phyloP scores from a whole-genome alignment of 2,888 invertebrate species.

The Euphydryas editha region DNA sequence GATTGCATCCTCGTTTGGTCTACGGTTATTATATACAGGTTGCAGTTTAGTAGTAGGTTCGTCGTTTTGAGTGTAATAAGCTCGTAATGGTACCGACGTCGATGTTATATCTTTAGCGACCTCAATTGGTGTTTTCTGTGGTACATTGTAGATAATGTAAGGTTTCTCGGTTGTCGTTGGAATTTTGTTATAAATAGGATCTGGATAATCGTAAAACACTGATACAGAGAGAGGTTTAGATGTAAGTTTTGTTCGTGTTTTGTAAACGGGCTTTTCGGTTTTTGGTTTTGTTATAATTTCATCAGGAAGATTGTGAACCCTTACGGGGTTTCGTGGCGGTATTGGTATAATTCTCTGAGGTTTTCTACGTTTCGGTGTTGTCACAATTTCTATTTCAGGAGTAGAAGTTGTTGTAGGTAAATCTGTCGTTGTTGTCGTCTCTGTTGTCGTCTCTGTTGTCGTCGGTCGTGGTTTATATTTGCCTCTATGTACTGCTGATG shows the following conservation, averaged over 20 bases:
- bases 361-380: conserved; percentile 68
- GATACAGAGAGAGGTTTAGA: conserved; percentile 78
- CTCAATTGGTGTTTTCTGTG: conserved; percentile 64
- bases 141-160: conserved; percentile 78
- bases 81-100: conserved; percentile 85
- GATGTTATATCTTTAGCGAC: conserved; percentile 77
- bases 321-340: conserved; percentile 73
- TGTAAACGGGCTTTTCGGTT: conserved; percentile 74
- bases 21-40: conserved; percentile 71
- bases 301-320: conserved; percentile 71
- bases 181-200: conserved; percentile 69
- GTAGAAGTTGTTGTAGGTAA: conserved; percentile 71
- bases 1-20: conserved; percentile 73
- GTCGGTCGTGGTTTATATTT: conserved; percentile 73
- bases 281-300: conserved; percentile 68
- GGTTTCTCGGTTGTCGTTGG: conserved; percentile 77
- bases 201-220: conserved; percentile 77
- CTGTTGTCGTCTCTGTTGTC: conserved; percentile 64
- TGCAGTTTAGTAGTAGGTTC: conserved; percentile 81
- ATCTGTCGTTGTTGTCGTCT: conserved; percentile 71
- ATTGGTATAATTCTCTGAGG: conserved; percentile 64
- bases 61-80: conserved; percentile 83
- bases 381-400: conserved; percentile 68
- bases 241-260: conserved; percentile 77
- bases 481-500: conserved; percentile 62